Evolutionary conservation across 2,113 vertebrate genomes (phyloP).

Genomic region (Sceloporus tristichus): DNA sequence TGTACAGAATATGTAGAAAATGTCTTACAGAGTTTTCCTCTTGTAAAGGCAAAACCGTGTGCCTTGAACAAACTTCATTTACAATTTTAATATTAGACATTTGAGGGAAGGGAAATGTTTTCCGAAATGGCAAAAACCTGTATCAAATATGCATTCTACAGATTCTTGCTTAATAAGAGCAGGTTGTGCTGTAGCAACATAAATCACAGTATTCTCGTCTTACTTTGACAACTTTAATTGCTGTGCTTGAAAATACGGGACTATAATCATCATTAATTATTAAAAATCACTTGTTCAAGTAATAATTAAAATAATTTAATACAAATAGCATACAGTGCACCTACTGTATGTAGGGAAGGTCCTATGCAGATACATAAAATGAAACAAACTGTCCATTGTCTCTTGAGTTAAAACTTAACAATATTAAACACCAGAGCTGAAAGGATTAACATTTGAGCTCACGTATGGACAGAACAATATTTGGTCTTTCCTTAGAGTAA

Average conservation of each 20-base stretch:
- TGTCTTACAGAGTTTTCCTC: too few relatives aligned
- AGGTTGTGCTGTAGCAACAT: background rate
- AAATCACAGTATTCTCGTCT: background rate
- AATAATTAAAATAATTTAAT: constrained; percentile 12
- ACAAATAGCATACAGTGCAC: background rate
- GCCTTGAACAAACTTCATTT: background rate
- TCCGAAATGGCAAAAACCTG: background rate
- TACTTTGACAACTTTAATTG: background rate
- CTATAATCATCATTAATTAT: background rate
- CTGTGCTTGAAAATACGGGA: background rate
- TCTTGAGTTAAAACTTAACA: background rate
- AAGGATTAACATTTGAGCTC: background rate
- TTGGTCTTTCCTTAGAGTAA: background rate
- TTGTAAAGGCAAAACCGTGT: background rate
- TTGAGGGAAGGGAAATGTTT: background rate
- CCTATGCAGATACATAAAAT: background rate
- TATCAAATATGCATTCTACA: background rate
- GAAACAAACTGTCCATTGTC: background rate
- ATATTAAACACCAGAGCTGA: background rate
- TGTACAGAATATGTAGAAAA: too few relatives aligned
- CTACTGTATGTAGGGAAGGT: background rate
- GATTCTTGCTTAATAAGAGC: background rate
- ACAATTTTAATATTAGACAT: background rate
- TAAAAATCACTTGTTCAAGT: background rate
- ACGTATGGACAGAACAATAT: background rate